Evolutionary conservation across 2,113 vertebrate species (phyloP).

Genomic region (Pterocles orientalis): DNA sequence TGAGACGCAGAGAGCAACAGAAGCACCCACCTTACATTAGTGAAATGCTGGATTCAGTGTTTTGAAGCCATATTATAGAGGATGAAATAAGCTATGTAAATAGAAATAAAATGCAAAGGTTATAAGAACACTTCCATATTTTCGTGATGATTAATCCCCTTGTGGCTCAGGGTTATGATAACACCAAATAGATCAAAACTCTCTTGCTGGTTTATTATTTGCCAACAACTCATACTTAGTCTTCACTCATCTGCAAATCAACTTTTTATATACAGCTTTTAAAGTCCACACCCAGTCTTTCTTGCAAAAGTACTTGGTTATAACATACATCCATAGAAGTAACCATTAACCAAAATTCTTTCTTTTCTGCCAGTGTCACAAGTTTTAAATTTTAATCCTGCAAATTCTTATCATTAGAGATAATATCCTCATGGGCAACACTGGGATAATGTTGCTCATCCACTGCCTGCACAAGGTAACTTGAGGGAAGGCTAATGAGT

Average conservation of each 20-base stretch:
- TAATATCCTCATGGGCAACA: background rate
- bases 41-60: background rate
- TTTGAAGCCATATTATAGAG: background rate
- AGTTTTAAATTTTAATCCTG: background rate
- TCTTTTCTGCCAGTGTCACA: background rate
- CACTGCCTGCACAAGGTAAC: background rate
- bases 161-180: background rate
- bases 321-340: background rate
- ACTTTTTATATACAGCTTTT: background rate
- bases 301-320: background rate
- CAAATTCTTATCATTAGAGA: background rate
- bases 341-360: background rate
- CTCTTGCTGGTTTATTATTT: background rate
- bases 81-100: background rate
- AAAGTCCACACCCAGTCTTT: rapidly evolving
- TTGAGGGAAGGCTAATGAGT: background rate
- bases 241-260: background rate
- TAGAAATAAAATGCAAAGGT: background rate
- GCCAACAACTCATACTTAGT: background rate
- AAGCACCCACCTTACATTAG: background rate
- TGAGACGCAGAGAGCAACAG: background rate
- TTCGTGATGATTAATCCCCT: background rate
- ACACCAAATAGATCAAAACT: background rate
- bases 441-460: background rate
- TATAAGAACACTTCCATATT: background rate